Percentiles rank a stretch among this genome's conserved stretches.
These are phyloP conservation scores for Nyctibius grandis DNA, from an alignment of 2,797 vertebrate species.

Conservation along the genomic window DNA sequence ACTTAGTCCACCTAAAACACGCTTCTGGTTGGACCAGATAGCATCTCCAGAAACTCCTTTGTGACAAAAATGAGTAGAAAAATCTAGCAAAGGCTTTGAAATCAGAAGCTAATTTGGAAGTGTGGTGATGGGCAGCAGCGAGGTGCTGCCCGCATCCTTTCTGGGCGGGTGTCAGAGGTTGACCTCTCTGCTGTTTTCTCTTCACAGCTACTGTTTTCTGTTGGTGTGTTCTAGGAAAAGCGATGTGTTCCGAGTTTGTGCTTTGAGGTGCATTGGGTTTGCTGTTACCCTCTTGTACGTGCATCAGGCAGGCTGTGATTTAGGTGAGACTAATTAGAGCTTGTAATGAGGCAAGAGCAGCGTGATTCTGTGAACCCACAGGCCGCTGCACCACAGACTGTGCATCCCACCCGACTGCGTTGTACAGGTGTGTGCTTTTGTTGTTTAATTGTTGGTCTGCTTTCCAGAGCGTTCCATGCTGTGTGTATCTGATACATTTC, in stretches of 20 bases:
- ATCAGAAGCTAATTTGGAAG: not conserved
- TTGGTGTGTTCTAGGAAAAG: not conserved
- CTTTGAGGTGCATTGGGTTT: not conserved
- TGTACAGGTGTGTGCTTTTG: not conserved
- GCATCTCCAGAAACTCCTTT: not conserved
- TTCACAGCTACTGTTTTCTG: not conserved
- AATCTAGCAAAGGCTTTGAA: constrained; percentile 40
- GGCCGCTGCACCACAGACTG: accelerated
- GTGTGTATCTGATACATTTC: accelerated
- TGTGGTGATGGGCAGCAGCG: not conserved
- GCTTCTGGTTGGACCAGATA: not conserved
- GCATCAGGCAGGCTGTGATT: not conserved
- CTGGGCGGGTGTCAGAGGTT: not conserved
- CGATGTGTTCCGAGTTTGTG: not conserved
- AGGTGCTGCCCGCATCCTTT: not conserved
- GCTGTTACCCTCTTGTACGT: accelerated
- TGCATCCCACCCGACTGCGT: accelerated
- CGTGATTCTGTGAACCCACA: not conserved
- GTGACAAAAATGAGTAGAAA: not conserved
- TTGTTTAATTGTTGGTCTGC: not conserved
- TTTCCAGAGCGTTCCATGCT: not conserved
- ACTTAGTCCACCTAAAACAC: not conserved
- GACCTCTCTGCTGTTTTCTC: not conserved
- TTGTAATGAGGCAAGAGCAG: not conserved
- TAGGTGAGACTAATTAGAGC: not conserved